Conservation (phyloP, 2,113 vertebrate genomes). For the Ammospiza caudacuta region DNA sequence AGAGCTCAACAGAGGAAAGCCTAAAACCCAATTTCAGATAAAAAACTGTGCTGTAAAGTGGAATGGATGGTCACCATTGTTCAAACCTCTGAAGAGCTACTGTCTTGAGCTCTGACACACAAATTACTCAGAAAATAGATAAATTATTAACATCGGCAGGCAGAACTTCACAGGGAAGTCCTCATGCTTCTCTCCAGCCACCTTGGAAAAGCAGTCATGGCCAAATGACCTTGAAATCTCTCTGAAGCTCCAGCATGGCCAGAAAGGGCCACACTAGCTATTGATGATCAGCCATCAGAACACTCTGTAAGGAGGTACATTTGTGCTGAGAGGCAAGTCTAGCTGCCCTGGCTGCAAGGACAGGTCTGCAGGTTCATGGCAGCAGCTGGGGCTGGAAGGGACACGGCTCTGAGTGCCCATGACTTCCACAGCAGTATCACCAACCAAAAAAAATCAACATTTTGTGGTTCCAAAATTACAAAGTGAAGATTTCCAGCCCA, state of each 20-base stretch:
- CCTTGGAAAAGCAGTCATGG: neutral
- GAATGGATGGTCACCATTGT: constrained; percentile 53
- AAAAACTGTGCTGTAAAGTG: constrained; percentile 30
- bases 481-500: neutral
- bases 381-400: neutral
- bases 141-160: neutral
- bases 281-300: neutral
- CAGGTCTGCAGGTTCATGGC: neutral
- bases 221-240: neutral
- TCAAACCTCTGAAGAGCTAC: constrained; percentile 43
- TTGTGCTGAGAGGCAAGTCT: neutral
- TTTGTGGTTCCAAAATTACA: neutral
- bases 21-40: constrained; percentile 63
- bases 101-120: constrained; percentile 34
- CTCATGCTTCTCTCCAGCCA: neutral
- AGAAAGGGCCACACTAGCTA: neutral
- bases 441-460: neutral
- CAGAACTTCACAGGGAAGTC: neutral
- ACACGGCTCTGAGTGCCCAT: accelerated
- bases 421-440: neutral
- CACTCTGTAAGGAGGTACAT: neutral
- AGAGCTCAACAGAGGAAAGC: constrained; percentile 30
- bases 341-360: neutral
- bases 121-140: constrained; percentile 26
- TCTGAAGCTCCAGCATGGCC: neutral